These are phyloP conservation scores for Stictonetta naevosa DNA, from an alignment of 2,113 vertebrate genomes.

Conservation along the genomic window DNA sequence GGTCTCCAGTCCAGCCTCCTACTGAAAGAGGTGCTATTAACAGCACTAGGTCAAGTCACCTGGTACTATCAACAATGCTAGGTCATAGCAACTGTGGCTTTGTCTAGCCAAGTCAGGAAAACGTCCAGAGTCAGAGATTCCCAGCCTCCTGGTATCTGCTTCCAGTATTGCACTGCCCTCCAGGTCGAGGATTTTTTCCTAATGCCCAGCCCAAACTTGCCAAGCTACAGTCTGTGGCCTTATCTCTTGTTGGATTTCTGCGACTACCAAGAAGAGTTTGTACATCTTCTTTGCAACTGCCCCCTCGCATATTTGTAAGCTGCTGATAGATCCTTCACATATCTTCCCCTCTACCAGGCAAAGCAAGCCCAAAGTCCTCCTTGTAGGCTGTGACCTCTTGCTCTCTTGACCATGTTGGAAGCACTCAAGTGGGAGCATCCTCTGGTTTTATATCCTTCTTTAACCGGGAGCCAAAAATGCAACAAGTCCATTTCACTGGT, in stretches of 20 bases:
- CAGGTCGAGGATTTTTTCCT: neutral
- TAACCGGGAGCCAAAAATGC: neutral
- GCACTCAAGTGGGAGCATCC: neutral
- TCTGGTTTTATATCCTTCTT: neutral
- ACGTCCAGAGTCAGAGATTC: neutral
- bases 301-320: neutral
- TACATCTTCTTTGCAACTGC: neutral
- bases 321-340: neutral
- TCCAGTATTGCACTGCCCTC: neutral
- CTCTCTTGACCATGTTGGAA: neutral
- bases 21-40: neutral
- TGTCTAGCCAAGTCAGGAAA: neutral
- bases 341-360: neutral
- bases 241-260: neutral
- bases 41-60: neutral
- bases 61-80: neutral
- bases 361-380: neutral
- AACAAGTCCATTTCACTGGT: neutral
- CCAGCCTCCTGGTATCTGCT: fast-evolving
- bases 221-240: neutral
- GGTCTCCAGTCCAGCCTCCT: neutral
- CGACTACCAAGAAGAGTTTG: neutral
- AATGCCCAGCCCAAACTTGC: neutral
- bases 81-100: neutral
- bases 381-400: neutral